These are phyloP conservation scores for Chaitophorus viminalis DNA, from an alignment of 2,888 invertebrate genomes.

Conservation along the genomic window DNA sequence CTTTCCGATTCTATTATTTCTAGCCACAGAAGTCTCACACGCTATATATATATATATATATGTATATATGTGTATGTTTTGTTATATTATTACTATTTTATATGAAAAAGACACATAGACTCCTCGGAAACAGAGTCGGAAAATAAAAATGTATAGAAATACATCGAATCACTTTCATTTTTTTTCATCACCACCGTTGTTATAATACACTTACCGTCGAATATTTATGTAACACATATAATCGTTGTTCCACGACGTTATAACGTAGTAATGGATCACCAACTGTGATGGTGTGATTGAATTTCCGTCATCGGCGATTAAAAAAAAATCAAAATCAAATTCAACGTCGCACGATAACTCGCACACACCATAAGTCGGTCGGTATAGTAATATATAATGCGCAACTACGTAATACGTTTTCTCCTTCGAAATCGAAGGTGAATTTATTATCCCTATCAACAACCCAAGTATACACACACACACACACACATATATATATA, in stretches of 20 bases:
- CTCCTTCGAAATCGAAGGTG: constrained; percentile 3
- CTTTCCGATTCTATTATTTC: constrained; percentile 37
- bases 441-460: background rate
- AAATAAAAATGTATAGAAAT: constrained; percentile 25
- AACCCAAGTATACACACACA: background rate
- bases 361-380: background rate
- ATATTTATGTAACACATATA: constrained; percentile 22
- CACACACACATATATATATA: background rate
- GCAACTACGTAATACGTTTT: background rate
- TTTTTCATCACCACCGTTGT: constrained; percentile 23
- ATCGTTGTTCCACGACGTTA: background rate
- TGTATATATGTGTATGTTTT: background rate
- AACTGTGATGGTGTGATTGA: constrained; percentile 27
- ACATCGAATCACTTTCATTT: constrained; percentile 52
- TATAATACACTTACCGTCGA: background rate
- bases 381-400: background rate
- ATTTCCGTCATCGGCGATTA: background rate
- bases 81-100: background rate
- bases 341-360: background rate
- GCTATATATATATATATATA: background rate
- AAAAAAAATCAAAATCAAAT: too few species aligned
- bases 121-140: background rate
- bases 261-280: background rate
- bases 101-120: constrained; percentile 3
- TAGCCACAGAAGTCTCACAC: constrained; percentile 1